These are phyloP conservation scores for Plectrocnemia conspersa DNA, from an alignment of 1,140 invertebrate genomes.

Conservation along the genomic window DNA sequence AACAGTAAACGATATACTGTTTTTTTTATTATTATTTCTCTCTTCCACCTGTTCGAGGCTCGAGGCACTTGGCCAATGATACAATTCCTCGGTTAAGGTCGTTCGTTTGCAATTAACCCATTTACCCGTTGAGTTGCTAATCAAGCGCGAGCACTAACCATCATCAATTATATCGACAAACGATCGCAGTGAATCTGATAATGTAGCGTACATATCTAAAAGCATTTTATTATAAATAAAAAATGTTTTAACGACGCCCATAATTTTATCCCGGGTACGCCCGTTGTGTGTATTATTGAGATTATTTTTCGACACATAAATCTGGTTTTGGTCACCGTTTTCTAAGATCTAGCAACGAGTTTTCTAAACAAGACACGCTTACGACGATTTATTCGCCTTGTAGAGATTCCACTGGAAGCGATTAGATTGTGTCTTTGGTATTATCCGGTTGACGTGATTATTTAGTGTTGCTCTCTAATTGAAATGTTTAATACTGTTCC, in stretches of 20 bases:
- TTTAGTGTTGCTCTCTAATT: constrained; percentile 24
- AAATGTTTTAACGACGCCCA: too few species aligned
- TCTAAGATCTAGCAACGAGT: constrained; percentile 11
- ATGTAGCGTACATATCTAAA: too few species aligned
- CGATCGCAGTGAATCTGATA: too few species aligned
- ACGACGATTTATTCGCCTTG: constrained; percentile 22
- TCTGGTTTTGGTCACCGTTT: not conserved
- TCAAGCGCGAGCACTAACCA: not conserved
- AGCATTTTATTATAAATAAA: too few species aligned
- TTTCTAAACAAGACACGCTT: constrained; percentile 17
- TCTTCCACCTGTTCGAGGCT: too few species aligned
- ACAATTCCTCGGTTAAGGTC: not conserved
- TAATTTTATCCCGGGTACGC: too few species aligned
- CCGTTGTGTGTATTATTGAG: not conserved
- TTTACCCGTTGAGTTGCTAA: not conserved
- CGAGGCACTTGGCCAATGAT: too few species aligned
- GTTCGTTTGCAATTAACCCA: constrained; percentile 6
- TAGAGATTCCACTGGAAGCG: constrained; percentile 6
- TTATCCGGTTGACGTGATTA: constrained; percentile 25
- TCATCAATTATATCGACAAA: too few species aligned
- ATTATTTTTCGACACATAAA: constrained; percentile 2
- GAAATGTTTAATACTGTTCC: too few species aligned
- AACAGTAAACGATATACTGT: too few species aligned
- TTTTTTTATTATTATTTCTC: too few species aligned
- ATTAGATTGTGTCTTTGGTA: constrained; percentile 24